A percentile compares a stretch with the other conserved stretches of the same genome.
Evolutionary conservation across 2,113 vertebrate species (phyloP).

Genomic region (Buteo buteo): DNA sequence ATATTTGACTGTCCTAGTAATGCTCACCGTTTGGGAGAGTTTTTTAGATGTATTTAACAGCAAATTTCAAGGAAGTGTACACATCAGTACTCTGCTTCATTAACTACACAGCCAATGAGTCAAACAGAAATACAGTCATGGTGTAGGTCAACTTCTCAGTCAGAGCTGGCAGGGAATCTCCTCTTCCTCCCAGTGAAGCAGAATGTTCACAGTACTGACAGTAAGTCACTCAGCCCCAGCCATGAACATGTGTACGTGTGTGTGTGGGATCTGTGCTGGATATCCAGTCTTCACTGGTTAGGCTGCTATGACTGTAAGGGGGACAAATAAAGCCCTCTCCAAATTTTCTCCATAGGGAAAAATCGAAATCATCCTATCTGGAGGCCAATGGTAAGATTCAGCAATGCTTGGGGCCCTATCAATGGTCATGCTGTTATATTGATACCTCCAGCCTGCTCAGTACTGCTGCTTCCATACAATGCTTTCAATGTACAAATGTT

Average conservation of each 20-base stretch:
- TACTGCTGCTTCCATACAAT: neutral
- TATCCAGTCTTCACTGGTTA: neutral
- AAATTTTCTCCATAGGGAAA: neutral
- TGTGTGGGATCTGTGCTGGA: neutral
- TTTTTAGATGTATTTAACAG: neutral
- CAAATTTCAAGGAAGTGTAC: neutral
- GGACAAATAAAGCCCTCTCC: neutral
- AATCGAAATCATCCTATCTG: neutral
- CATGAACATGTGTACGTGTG: accelerated
- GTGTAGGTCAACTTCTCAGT: neutral
- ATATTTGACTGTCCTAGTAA: neutral
- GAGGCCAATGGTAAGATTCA: neutral
- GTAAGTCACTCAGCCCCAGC: neutral
- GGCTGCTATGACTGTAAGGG: neutral
- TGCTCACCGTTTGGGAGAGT: neutral
- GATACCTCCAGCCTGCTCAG: neutral
- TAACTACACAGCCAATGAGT: neutral
- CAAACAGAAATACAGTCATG: neutral
- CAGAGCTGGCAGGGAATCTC: neutral
- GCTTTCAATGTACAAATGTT: neutral
- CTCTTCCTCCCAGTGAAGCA: neutral
- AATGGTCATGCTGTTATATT: neutral
- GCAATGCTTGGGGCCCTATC: neutral
- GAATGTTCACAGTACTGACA: neutral
- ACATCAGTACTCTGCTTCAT: neutral